These are phyloP conservation scores for Lochmaea capreae DNA, from an alignment of 2,888 invertebrate species.

Conservation along the genomic window DNA sequence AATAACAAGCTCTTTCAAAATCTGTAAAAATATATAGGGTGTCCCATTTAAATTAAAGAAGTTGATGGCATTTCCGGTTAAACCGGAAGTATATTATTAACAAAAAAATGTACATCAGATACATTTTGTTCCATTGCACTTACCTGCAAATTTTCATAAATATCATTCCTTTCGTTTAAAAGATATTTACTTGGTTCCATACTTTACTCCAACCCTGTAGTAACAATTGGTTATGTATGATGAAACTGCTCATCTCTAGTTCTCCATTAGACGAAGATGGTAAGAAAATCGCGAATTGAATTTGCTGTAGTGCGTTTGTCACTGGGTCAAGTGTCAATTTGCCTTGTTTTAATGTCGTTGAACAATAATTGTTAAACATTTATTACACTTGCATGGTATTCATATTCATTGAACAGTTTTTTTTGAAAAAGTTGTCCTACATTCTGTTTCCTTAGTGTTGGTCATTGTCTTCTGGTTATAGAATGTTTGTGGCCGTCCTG, in stretches of 20 bases:
- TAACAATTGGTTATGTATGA: not conserved
- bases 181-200: too few relatives aligned
- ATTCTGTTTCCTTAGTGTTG: too few relatives aligned
- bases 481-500: not conserved
- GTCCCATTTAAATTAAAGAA: too few relatives aligned
- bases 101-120: too few relatives aligned
- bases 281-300: slow-evolving; percentile 56
- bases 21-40: too few relatives aligned
- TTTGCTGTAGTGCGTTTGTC: slow-evolving; percentile 59
- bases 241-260: not conserved
- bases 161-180: too few relatives aligned
- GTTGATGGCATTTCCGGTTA: too few relatives aligned
- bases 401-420: not conserved
- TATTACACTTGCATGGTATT: slow-evolving; percentile 36
- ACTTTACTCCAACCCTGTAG: too few relatives aligned
- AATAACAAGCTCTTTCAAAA: too few relatives aligned
- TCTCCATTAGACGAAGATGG: slow-evolving; percentile 33
- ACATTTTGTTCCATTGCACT: too few relatives aligned
- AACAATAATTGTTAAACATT: slow-evolving; percentile 51
- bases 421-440: not conserved
- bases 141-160: too few relatives aligned
- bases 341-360: slow-evolving; percentile 61
- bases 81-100: too few relatives aligned
- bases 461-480: not conserved
- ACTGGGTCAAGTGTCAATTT: slow-evolving; percentile 63